Evolutionary conservation across 1,140 invertebrate species (phyloP).

Genomic region (Aphelenchoides besseyi): DNA sequence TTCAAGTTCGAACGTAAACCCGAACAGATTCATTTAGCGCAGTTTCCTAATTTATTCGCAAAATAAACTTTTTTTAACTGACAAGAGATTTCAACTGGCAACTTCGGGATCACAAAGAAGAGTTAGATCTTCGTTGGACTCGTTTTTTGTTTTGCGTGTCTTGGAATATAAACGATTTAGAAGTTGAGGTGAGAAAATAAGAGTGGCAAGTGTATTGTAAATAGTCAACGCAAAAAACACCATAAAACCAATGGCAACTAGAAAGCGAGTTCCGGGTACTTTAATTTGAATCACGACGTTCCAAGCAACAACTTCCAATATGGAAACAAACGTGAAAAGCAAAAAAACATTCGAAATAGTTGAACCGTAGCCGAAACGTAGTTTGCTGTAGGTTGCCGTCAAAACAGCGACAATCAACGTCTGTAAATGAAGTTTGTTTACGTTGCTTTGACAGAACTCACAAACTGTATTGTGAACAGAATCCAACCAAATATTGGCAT

Average conservation of each 20-base stretch:
- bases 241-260: background rate
- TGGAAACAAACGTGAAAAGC: background rate
- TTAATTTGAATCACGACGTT: background rate
- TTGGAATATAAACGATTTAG: background rate
- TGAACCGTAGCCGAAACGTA: slow-evolving; percentile 6
- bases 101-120: background rate
- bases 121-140: background rate
- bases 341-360: background rate
- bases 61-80: background rate
- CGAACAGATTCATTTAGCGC: background rate
- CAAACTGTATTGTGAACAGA: background rate
- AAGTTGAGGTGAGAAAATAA: background rate
- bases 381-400: background rate
- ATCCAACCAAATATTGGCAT: background rate
- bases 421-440: background rate
- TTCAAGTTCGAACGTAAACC: slow-evolving; percentile 88
- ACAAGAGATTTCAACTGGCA: background rate
- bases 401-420: background rate
- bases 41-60: slow-evolving; percentile 9
- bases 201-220: background rate
- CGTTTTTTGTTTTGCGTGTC: background rate
- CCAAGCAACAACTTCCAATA: background rate
- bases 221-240: background rate
- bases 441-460: background rate
- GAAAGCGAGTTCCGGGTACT: background rate